These are phyloP conservation scores for Lumbricus terrestris DNA, from an alignment of 2,888 invertebrate genomes.

Conservation along the genomic window DNA sequence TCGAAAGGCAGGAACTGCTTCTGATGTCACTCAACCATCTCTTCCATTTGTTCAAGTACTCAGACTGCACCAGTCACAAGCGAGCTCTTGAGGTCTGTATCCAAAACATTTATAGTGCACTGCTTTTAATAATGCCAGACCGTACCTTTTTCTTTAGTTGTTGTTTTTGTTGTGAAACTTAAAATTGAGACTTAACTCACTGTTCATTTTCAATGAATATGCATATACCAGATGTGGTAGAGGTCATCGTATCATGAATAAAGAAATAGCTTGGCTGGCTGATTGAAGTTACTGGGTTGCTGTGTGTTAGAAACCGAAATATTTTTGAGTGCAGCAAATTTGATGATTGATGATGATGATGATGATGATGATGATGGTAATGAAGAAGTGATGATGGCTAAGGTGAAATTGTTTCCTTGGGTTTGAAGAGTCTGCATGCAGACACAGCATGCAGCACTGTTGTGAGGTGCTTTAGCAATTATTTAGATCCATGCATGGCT, in stretches of 20 bases:
- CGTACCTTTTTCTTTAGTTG: not conserved
- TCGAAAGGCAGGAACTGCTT: slow-evolving; percentile 79
- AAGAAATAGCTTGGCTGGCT: too few relatives aligned
- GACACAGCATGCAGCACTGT: too few relatives aligned
- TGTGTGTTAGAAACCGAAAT: too few relatives aligned
- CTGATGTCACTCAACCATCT: slow-evolving; percentile 84
- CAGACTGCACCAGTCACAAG: slow-evolving; percentile 61
- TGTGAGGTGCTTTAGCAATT: too few relatives aligned
- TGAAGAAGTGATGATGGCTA: not conserved
- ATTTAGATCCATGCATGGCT: too few relatives aligned
- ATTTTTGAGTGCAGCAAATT: not conserved
- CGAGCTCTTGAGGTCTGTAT: slow-evolving; percentile 46
- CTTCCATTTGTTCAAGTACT: slow-evolving; percentile 64
- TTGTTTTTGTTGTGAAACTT: not conserved
- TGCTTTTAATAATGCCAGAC: not conserved
- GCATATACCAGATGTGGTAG: too few relatives aligned
- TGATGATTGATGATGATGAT: not conserved
- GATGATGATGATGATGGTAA: not conserved
- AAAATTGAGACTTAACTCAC: too few relatives aligned
- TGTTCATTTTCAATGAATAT: not conserved
- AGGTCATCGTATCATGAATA: too few relatives aligned
- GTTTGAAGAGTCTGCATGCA: too few relatives aligned
- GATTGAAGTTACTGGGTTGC: too few relatives aligned
- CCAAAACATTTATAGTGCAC: not conserved
- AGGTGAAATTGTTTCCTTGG: too few relatives aligned